Conservation (phyloP, 2,888 invertebrate species). For the Pterostichus madidus region DNA sequence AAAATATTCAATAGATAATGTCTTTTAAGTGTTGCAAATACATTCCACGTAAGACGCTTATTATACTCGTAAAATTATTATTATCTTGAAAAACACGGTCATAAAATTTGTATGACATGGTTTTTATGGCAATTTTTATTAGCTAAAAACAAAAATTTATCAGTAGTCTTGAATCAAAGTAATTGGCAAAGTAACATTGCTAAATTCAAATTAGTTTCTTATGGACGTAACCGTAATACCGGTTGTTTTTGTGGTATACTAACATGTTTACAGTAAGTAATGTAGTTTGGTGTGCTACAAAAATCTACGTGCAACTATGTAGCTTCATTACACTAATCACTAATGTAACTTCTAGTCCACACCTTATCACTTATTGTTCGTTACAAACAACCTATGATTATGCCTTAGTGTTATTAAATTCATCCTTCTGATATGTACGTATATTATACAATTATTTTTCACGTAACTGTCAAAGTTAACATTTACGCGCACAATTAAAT, state of each 20-base stretch:
- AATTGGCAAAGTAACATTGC: not conserved
- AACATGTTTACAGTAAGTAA: not conserved
- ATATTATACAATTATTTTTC: no score
- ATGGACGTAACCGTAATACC: not conserved
- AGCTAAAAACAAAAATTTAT: not conserved
- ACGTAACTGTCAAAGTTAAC: no score
- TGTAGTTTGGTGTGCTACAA: slow-evolving; percentile 2
- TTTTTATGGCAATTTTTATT: not conserved
- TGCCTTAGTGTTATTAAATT: no score
- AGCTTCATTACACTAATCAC: not conserved
- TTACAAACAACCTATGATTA: not conserved
- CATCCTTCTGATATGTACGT: no score
- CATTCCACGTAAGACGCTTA: not conserved
- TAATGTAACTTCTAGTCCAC: not conserved
- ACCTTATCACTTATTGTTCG: not conserved
- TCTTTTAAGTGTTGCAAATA: not conserved
- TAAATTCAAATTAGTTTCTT: not conserved
- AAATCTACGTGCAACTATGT: slow-evolving; percentile 2
- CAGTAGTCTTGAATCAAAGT: not conserved
- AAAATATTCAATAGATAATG: slow-evolving; percentile 26
- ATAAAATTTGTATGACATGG: not conserved
- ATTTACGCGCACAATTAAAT: no score
- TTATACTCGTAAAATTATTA: slow-evolving; percentile 9
- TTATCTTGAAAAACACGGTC: not conserved
- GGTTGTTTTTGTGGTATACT: slow-evolving; percentile 7